phyloP scores from a whole-genome alignment of 2,113 vertebrate genomes.

The Paratilapia polleni region DNA sequence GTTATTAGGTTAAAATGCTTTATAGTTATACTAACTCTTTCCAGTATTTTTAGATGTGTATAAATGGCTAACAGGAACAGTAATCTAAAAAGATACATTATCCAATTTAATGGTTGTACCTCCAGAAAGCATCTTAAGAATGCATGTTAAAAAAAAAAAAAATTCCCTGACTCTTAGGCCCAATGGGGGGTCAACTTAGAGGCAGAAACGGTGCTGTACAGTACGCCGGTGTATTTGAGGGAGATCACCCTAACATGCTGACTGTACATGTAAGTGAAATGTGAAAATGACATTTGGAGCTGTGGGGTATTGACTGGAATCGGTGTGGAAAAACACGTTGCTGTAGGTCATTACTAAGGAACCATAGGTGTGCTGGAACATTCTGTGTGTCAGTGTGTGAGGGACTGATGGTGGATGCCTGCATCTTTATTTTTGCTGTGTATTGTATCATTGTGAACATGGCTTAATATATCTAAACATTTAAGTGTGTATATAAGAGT shows the following conservation, averaged over 20 bases:
- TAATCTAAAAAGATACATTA: not conserved
- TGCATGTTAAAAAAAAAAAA: not conserved
- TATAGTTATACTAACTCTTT: not conserved
- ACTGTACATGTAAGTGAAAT: slow-evolving; percentile 16
- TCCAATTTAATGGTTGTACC: not conserved
- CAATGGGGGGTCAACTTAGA: not conserved
- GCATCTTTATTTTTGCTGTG: slow-evolving; percentile 9
- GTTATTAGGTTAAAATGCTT: not conserved
- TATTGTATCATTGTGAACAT: not conserved
- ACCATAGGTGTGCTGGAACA: slow-evolving; percentile 36
- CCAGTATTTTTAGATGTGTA: not conserved
- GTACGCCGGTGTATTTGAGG: not conserved
- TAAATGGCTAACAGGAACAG: not conserved
- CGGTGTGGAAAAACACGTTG: slow-evolving; percentile 49
- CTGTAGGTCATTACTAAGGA: slow-evolving; percentile 56
- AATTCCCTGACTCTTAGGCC: not conserved
- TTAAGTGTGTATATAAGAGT: not conserved
- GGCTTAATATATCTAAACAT: not conserved
- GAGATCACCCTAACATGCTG: not conserved
- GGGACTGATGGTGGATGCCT: not conserved
- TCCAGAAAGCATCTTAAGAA: not conserved
- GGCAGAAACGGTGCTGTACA: not conserved
- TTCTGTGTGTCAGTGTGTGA: not conserved
- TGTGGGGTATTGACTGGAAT: slow-evolving; percentile 42
- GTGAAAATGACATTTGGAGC: slow-evolving; percentile 46